Conservation (phyloP, 2,888 invertebrate species). For the Ashinkailepas kermadecensis region DNA sequence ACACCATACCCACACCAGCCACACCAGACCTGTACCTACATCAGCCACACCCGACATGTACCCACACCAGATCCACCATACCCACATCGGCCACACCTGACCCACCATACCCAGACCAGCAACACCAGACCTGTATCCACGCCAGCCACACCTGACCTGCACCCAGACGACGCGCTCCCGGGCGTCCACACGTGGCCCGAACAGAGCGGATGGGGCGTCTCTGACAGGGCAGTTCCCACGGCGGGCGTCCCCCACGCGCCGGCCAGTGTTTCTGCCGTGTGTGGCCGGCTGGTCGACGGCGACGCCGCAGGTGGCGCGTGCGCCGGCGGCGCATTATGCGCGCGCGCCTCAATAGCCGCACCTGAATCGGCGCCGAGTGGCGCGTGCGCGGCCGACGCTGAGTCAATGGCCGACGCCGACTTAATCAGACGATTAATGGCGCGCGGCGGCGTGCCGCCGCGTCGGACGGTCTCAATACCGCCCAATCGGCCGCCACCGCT, state of each 20-base stretch:
- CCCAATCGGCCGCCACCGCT: background rate
- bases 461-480: background rate
- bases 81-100: background rate
- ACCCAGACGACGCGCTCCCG: too few species aligned
- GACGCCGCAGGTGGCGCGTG: background rate
- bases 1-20: too few species aligned
- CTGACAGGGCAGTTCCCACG: background rate
- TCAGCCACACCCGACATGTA: too few species aligned
- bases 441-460: background rate
- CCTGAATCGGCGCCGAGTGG: conserved; percentile 9
- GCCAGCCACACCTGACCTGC: background rate
- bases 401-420: conserved; percentile 9
- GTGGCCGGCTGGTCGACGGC: too few species aligned
- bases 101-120: background rate
- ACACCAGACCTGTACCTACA: too few species aligned
- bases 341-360: background rate
- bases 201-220: too few species aligned
- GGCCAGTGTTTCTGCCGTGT: background rate
- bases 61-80: too few species aligned
- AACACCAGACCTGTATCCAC: background rate
- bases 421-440: conserved; percentile 10
- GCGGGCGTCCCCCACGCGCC: background rate
- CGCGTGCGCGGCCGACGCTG: background rate
- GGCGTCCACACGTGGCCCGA: too few species aligned
- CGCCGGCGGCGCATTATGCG: background rate